These are phyloP conservation scores for Ophion ventricosus DNA, from an alignment of 2,888 invertebrate genomes.

Conservation along the genomic window DNA sequence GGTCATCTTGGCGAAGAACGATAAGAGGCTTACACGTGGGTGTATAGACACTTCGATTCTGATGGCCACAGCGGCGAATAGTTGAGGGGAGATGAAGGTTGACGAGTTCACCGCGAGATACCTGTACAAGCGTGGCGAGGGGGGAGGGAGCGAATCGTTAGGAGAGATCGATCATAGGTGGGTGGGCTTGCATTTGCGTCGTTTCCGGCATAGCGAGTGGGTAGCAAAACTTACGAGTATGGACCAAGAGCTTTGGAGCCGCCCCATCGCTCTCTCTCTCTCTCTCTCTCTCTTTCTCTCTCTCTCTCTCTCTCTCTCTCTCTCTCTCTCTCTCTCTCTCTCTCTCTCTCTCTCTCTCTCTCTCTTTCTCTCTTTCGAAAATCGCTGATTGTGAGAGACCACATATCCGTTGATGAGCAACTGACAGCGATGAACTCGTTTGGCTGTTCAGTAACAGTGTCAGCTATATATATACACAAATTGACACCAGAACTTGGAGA, in stretches of 20 bases:
- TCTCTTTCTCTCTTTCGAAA: not conserved
- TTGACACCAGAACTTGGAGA: too few species aligned
- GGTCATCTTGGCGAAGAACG: slow-evolving; percentile 22
- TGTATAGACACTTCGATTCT: slow-evolving; percentile 1
- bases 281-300: not conserved
- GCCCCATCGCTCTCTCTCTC: not conserved
- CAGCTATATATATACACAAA: not conserved
- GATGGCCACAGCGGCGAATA: not conserved
- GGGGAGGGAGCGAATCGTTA: slow-evolving; percentile 10
- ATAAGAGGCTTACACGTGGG: slow-evolving; percentile 23
- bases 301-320: not conserved
- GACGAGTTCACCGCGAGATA: not conserved
- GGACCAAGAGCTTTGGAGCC: not conserved
- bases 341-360: not conserved
- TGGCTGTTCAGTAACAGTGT: not conserved
- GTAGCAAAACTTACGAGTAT: not conserved
- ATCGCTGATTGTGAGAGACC: not conserved
- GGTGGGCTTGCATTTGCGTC: slow-evolving; percentile 1
- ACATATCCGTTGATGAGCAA: slow-evolving; percentile 40
- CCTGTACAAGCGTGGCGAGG: not conserved
- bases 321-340: not conserved
- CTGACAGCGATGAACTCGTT: not conserved
- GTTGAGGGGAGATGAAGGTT: not conserved
- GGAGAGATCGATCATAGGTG: slow-evolving; percentile 27
- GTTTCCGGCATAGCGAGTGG: not conserved